Evolutionary conservation across 1,140 invertebrate genomes (phyloP), one percentile per base, ranked within the genome.

Genomic region (Drosophila repletoides): DNA sequence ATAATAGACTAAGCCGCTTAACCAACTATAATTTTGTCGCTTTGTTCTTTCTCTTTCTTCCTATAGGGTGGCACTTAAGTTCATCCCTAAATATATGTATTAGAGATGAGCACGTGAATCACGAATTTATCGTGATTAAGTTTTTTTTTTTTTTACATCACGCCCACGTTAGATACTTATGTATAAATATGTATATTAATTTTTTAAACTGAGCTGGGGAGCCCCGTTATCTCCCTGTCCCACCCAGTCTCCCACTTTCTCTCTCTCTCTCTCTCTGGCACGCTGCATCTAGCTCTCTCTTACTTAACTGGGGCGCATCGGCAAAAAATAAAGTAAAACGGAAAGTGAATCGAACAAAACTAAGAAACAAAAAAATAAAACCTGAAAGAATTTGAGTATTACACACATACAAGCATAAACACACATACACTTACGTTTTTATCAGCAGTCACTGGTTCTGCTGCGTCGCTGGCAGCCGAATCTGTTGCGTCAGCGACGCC

Each of bases 401-500:
- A 28, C 6, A 66, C 43, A 53, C 21, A 56, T 29, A 29, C 15
- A 21, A n/a, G 10, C 10, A 49, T 9, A 53, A 15, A 49, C 5
- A 41, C 1, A 24, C 19, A 28, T 38, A 38, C 64, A 83, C 86
- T 70, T 87, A 88, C 86, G 64, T 73, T 87, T 88, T 79, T 84
- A 84, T 84, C 79, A 86, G 80, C 80, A 76, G 10, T 43, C 17
- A 31, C 33, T 36, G 60, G 9, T 33, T 70, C 48, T 53, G 52
- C 52, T 41, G 34, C 26, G 48, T 31, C 40, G 59, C 28, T 28
- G 31, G 6, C 36, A 33, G 61, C 26, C 10, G 55, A 70, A 76
- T 80, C 63, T 73, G 84, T 84, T 87, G 69, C 77, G 79, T 83
- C 74, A 88, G 60, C 76, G 43, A 12, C 70, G 53, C 38, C 63